These are phyloP conservation scores for Aphelinus atriplicis DNA, from an alignment of 1,140 invertebrate genomes.

Conservation along the genomic window DNA sequence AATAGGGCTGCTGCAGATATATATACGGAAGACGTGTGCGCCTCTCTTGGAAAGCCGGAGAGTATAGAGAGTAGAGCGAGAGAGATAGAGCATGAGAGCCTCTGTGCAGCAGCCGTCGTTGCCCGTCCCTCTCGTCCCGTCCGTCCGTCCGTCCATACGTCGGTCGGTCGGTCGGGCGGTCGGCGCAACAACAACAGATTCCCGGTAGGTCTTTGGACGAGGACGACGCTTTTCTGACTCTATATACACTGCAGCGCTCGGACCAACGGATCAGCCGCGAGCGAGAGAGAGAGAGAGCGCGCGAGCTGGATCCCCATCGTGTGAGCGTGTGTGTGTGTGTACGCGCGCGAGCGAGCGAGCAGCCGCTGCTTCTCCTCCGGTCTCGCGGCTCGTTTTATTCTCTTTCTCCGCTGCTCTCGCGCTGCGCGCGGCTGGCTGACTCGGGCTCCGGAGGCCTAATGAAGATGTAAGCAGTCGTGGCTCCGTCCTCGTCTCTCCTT, in stretches of 20 bases:
- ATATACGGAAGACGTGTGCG: no score
- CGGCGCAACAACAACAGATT: slow-evolving; percentile 59
- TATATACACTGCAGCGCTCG: neutral
- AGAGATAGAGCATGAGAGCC: slow-evolving; percentile 55
- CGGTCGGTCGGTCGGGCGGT: slow-evolving; percentile 55
- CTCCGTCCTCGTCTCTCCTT: slow-evolving; percentile 55
- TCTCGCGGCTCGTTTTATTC: slow-evolving; percentile 22
- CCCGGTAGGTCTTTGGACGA: slow-evolving; percentile 63
- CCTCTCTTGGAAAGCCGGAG: slow-evolving; percentile 1
- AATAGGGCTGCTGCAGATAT: neutral
- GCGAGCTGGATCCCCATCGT: slow-evolving; percentile 34
- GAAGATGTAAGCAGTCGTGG: slow-evolving; percentile 67
- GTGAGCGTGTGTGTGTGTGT: slow-evolving; percentile 37
- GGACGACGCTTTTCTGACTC: slow-evolving; percentile 54
- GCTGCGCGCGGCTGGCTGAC: neutral
- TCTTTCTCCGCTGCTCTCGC: slow-evolving; percentile 22
- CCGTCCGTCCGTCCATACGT: slow-evolving; percentile 49
- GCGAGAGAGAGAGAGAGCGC: neutral
- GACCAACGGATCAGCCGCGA: neutral
- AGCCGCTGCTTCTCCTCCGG: no score
- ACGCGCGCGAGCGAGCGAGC: no score
- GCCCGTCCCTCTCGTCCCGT: slow-evolving; percentile 37
- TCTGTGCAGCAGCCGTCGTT: slow-evolving; percentile 54
- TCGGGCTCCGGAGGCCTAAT: slow-evolving; percentile 58
- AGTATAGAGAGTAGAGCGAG: slow-evolving; percentile 2